Base-by-base conservation (phyloP, 2,797 vertebrate species). In the Hoplostethus mediterraneus region DNA sequence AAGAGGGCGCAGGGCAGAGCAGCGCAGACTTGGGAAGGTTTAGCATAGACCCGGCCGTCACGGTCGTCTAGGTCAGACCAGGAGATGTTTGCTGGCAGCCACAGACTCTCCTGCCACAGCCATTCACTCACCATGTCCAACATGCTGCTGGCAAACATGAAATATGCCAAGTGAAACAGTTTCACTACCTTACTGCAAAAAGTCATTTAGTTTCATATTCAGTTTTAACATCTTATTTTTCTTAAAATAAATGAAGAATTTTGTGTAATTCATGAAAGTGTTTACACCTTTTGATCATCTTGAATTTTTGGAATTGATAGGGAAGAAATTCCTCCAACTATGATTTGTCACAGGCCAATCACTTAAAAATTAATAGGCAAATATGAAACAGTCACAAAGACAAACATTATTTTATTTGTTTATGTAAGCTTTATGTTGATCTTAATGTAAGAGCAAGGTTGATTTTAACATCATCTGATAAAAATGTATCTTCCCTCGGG, bases 71-170 rank as follows among this genome's bases (percentile, higher is more conserved):
- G 92, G 79, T 98, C 93, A 6, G 93, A 92, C 97, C 97, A 98
- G 0, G 95, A 96, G 71, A 95, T 64, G 0, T 94, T 94, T 16
- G 54, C 85, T 52, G 97, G 97, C 76, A 98, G 94, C 97, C 97
- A 99, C 69, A 97, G 92, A 75, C 91, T 92, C 65, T 98, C 96
- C 95, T 94, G 95, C 97, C 97, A 98, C 91, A 98, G 94, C 96
- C 96, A 98, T 71, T 96, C 94, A 59, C 87, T 77, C 83, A 95
- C 87, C 0, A 75, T 90, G 71, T 28, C 92, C 73, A 95, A 91
- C 97, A 98, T 99, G 82, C 91, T 95, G 86, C 75, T 81, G 49
- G 33, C 42, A 66, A 71, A 76, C 36, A 14, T 0, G 47, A 31
- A 31, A 47, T 3, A 67, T 12, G 48, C 21, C n/a, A 2, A 45